Conservation (phyloP, 2,888 invertebrate species). For the Pseudanteris insignis region DNA sequence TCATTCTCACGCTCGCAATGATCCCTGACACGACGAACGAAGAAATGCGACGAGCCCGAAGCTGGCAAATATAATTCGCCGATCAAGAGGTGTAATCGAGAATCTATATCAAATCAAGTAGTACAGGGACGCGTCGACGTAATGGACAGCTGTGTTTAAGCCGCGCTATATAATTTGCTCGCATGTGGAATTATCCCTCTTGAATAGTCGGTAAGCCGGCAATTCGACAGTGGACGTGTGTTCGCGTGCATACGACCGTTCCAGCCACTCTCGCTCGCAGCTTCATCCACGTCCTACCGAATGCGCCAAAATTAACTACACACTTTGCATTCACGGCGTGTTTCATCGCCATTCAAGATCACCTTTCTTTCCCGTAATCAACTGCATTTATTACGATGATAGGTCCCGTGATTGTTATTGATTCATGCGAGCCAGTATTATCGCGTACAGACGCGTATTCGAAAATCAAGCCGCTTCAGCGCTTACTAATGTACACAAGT, state of each 20-base stretch:
- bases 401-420: constrained; percentile 29
- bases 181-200: constrained; percentile 32
- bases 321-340: constrained; percentile 17
- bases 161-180: constrained; percentile 35
- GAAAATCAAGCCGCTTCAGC: too few species aligned
- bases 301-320: constrained; percentile 27
- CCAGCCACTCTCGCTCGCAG: constrained; percentile 9
- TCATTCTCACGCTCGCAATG: constrained; percentile 37
- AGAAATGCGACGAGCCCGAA: constrained; percentile 13
- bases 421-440: constrained; percentile 13
- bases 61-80: constrained; percentile 24
- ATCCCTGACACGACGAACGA: constrained; percentile 9
- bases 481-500: too few species aligned
- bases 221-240: constrained; percentile 26
- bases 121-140: constrained; percentile 29
- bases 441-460: too few species aligned
- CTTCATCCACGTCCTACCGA: constrained; percentile 21
- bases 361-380: constrained; percentile 18
- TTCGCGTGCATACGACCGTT: constrained; percentile 21
- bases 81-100: constrained; percentile 35
- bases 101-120: constrained; percentile 37
- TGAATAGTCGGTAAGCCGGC: constrained; percentile 37
- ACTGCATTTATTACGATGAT: constrained; percentile 27
- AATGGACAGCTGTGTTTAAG: constrained; percentile 34
- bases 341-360: constrained; percentile 22